A percentile compares a stretch with the other conserved stretches of the same genome.
Evolutionary conservation across 1,140 invertebrate species (phyloP).

Genomic region (Hylaeus anthracinus): DNA sequence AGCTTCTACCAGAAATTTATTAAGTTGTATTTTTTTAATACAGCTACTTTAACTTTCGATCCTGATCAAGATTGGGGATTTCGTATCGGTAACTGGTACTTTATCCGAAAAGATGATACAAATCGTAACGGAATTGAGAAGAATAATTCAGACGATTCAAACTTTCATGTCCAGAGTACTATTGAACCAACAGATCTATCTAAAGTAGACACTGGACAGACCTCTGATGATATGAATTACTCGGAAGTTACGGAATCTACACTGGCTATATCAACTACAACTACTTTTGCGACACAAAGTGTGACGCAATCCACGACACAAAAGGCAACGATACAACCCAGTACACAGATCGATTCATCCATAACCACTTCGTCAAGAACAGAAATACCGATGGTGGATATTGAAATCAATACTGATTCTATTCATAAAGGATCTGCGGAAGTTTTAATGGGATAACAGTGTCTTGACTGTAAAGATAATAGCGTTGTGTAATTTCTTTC

Average conservation of each 20-base stretch:
- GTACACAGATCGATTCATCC: background rate
- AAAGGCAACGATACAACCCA: background rate
- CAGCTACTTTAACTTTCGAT: slow-evolving; percentile 64
- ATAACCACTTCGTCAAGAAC: background rate
- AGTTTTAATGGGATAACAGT: slow-evolving; percentile 45
- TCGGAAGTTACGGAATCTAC: background rate
- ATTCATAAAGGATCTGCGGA: slow-evolving; percentile 40
- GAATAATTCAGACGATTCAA: slow-evolving; percentile 27
- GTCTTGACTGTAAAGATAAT: background rate
- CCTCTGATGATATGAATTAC: background rate
- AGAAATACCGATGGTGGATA: slow-evolving; percentile 24
- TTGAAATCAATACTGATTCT: slow-evolving; percentile 24
- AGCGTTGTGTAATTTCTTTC: background rate
- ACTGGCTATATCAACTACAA: background rate
- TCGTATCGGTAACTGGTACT: slow-evolving; percentile 70
- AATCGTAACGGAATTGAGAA: background rate
- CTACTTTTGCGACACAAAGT: background rate
- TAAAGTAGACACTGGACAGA: background rate
- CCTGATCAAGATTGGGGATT: slow-evolving; percentile 71
- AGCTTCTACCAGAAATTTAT: background rate
- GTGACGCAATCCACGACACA: background rate
- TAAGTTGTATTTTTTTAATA: slow-evolving; percentile 16
- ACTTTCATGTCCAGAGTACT: background rate
- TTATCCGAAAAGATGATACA: slow-evolving; percentile 58
- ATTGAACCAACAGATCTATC: background rate